These are phyloP conservation scores for Pheosia tremula DNA, from an alignment of 2,888 invertebrate species.

Conservation along the genomic window DNA sequence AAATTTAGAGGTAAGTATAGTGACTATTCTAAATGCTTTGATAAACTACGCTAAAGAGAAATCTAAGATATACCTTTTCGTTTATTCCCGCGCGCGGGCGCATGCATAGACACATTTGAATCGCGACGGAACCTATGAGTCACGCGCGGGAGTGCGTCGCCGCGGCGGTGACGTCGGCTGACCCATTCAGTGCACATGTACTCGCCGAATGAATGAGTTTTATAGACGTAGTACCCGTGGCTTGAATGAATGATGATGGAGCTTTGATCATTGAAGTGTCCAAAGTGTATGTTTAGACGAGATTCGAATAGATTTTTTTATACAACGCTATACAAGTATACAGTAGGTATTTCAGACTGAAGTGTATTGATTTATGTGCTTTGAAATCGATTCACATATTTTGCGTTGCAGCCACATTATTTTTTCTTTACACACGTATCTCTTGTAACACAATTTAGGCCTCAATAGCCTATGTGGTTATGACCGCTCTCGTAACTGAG, in stretches of 20 bases:
- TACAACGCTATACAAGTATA: background rate
- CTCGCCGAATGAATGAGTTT: slow-evolving; percentile 6
- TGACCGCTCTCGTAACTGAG: too few relatives aligned
- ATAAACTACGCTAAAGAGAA: too few relatives aligned
- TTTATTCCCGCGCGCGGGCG: background rate
- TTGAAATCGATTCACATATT: too few relatives aligned
- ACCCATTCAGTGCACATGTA: slow-evolving; percentile 5
- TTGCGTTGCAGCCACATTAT: too few relatives aligned
- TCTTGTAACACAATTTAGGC: too few relatives aligned
- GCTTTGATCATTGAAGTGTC: background rate
- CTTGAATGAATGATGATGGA: slow-evolving; percentile 24
- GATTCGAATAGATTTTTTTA: background rate
- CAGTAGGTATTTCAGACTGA: background rate
- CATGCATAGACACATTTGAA: background rate
- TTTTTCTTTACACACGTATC: too few relatives aligned
- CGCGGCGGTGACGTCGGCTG: slow-evolving; percentile 30
- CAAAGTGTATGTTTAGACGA: background rate
- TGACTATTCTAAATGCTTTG: too few relatives aligned
- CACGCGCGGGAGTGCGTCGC: slow-evolving; percentile 34
- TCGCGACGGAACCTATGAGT: slow-evolving; percentile 32
- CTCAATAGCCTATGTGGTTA: too few relatives aligned
- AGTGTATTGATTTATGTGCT: too few relatives aligned
- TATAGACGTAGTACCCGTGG: slow-evolving; percentile 23
- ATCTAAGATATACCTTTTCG: background rate
- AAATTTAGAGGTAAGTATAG: too few relatives aligned